These are phyloP conservation scores for Pediacus dermestoides DNA, from an alignment of 2,888 invertebrate species.

Conservation along the genomic window DNA sequence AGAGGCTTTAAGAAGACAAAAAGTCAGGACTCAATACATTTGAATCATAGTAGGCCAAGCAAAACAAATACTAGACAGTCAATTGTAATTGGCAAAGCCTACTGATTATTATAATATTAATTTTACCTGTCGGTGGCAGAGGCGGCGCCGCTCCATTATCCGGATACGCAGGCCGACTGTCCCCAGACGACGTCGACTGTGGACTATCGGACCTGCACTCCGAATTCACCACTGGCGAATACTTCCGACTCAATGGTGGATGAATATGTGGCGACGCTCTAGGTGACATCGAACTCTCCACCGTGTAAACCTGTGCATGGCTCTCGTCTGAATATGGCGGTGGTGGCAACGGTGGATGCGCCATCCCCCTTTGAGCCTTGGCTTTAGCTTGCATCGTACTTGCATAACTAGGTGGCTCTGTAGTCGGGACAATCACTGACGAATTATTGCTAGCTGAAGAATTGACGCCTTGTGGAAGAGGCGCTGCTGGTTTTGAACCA, in stretches of 20 bases:
- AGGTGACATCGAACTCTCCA: slow-evolving; percentile 51
- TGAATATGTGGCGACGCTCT: slow-evolving; percentile 54
- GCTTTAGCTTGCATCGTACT: slow-evolving; percentile 78
- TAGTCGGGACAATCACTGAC: slow-evolving; percentile 60
- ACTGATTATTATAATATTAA: no score
- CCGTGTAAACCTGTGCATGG: slow-evolving; percentile 45
- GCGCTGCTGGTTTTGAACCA: slow-evolving; percentile 46
- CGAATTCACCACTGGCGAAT: slow-evolving; percentile 57
- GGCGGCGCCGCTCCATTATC: slow-evolving; percentile 47
- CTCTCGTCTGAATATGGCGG: slow-evolving; percentile 56
- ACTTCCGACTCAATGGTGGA: slow-evolving; percentile 68
- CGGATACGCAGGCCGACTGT: slow-evolving; percentile 49
- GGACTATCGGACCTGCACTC: slow-evolving; percentile 58
- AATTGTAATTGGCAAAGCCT: no score
- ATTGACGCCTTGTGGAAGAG: slow-evolving; percentile 38
- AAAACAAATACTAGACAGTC: slow-evolving; percentile 1
- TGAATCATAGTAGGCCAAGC: not conserved
- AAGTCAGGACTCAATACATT: not conserved
- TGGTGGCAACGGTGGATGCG: slow-evolving; percentile 65
- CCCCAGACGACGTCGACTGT: slow-evolving; percentile 49
- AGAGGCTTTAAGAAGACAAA: slow-evolving; percentile 47
- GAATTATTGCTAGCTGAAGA: slow-evolving; percentile 47
- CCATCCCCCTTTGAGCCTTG: slow-evolving; percentile 59
- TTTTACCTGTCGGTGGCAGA: slow-evolving; percentile 52
- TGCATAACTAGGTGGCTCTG: slow-evolving; percentile 89